Evolutionary conservation across 2,113 vertebrate species (phyloP).

Genomic region (Trichechus manatus): DNA sequence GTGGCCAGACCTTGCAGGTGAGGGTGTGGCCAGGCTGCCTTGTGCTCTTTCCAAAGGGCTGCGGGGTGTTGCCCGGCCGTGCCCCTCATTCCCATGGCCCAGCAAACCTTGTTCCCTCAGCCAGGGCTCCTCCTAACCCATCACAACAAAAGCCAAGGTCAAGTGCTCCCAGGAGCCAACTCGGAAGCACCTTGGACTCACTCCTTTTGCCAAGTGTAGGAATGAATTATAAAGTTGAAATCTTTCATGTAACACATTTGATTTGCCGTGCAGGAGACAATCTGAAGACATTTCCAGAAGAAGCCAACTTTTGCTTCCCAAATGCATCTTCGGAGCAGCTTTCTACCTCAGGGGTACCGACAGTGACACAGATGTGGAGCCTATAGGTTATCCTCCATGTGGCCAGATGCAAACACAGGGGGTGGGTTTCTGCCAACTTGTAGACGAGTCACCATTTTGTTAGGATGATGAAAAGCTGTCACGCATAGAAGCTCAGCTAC

Average conservation of each 20-base stretch:
- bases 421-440: neutral
- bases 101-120: neutral
- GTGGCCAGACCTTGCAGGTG: neutral
- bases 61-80: neutral
- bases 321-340: neutral
- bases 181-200: too few relatives aligned
- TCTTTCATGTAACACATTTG: neutral
- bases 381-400: neutral
- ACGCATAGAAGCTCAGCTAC: neutral
- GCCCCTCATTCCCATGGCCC: neutral
- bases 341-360: fast-evolving
- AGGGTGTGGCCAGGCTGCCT: too few relatives aligned
- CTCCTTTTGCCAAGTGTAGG: neutral
- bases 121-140: neutral
- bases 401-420: neutral
- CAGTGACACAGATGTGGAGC: fast-evolving
- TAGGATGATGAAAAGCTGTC: neutral
- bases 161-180: neutral
- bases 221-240: neutral
- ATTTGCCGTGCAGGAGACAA: neutral
- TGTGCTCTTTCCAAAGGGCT: too few relatives aligned
- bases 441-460: fast-evolving
- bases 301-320: neutral
- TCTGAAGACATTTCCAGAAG: neutral
- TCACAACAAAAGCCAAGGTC: neutral